These are phyloP conservation scores for Sparus aurata DNA, from an alignment of 2,797 vertebrate genomes.

Conservation along the genomic window DNA sequence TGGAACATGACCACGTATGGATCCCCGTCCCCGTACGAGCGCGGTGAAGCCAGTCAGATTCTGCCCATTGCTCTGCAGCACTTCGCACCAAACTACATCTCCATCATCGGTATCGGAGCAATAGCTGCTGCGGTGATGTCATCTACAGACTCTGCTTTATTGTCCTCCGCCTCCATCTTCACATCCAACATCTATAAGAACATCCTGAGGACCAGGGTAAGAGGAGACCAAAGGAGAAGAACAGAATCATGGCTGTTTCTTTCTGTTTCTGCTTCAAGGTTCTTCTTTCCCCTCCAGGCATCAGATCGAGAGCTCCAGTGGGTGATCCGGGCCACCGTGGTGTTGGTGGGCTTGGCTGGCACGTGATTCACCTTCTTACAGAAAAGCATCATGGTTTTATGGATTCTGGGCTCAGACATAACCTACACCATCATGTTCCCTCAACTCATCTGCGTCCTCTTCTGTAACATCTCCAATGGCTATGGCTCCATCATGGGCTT, in stretches of 20 bases:
- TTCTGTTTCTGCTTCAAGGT: background rate
- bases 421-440: constrained; percentile 84
- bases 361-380: constrained; percentile 77
- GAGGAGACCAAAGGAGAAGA: background rate
- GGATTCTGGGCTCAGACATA: constrained; percentile 84
- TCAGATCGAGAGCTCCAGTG: constrained; percentile 81
- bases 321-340: constrained; percentile 80
- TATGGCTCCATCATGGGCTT: constrained; percentile 73
- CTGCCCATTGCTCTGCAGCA: constrained; percentile 63
- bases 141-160: constrained; percentile 75
- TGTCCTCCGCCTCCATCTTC: constrained; percentile 75
- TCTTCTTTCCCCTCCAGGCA: constrained; percentile 73
- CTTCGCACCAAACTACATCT: constrained; percentile 63
- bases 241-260: background rate
- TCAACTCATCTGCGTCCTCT: constrained; percentile 85
- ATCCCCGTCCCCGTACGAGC: constrained; percentile 53
- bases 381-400: constrained; percentile 80
- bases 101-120: constrained; percentile 66
- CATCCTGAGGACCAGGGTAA: constrained; percentile 64
- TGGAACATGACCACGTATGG: constrained; percentile 68
- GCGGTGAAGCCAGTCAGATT: constrained; percentile 53
- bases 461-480: constrained; percentile 75
- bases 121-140: constrained; percentile 77
- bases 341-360: constrained; percentile 77
- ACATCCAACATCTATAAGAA: constrained; percentile 69